These are phyloP conservation scores for Dastarcus helophoroides DNA, from an alignment of 2,888 invertebrate species.

Conservation along the genomic window DNA sequence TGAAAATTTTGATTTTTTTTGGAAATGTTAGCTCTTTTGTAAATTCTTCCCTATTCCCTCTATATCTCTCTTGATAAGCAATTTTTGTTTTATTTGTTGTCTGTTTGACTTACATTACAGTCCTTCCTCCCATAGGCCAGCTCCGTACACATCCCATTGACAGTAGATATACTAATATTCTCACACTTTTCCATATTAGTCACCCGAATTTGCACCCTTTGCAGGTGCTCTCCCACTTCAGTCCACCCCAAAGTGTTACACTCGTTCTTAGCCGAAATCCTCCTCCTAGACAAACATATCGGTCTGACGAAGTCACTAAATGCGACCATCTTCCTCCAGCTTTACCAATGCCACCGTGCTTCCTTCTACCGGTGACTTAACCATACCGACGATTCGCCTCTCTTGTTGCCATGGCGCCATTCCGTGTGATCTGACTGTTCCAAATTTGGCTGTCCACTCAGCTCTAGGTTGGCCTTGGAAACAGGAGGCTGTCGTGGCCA, in stretches of 20 bases:
- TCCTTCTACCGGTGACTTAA: slow-evolving; percentile 81
- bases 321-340: slow-evolving; percentile 59
- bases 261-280: slow-evolving; percentile 36
- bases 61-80: no score
- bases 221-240: slow-evolving; percentile 68
- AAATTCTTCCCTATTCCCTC: no score
- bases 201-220: slow-evolving; percentile 65
- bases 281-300: slow-evolving; percentile 61
- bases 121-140: slow-evolving; percentile 67
- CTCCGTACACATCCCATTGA: slow-evolving; percentile 75
- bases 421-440: slow-evolving; percentile 62
- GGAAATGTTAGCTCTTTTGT: no score
- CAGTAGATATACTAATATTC: slow-evolving; percentile 73
- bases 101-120: slow-evolving; percentile 76
- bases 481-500: slow-evolving; percentile 77
- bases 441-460: slow-evolving; percentile 74
- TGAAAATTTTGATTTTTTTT: no score
- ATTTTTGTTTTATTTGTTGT: no score
- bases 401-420: slow-evolving; percentile 84
- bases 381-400: slow-evolving; percentile 71
- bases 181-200: slow-evolving; percentile 73
- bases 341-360: slow-evolving; percentile 74
- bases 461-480: slow-evolving; percentile 78
- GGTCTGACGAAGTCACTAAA: slow-evolving; percentile 78
- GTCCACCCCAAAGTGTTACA: slow-evolving; percentile 84